A percentile compares a stretch with the other conserved stretches of the same genome.
phyloP scores from a whole-genome alignment of 2,113 vertebrate species.

The Ivindomyrus marchei region DNA sequence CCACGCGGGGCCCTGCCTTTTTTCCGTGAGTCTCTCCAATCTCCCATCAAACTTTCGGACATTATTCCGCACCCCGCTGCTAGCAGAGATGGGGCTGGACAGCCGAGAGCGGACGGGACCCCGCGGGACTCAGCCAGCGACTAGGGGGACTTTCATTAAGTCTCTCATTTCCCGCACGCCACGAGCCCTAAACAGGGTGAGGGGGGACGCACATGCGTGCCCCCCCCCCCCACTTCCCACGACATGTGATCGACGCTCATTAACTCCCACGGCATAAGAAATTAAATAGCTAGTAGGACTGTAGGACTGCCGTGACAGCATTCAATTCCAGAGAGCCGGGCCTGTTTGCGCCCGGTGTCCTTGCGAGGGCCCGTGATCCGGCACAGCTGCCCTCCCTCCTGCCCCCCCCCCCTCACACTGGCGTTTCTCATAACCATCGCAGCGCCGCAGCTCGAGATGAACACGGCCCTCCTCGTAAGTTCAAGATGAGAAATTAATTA shows the following conservation, averaged over 20 bases:
- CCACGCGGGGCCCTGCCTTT: not conserved
- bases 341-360: not conserved
- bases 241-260: not conserved
- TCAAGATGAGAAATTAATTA: slow-evolving; percentile 29
- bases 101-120: not conserved
- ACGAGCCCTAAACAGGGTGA: not conserved
- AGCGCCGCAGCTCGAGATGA: slow-evolving; percentile 4
- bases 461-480: slow-evolving; percentile 11
- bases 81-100: not conserved
- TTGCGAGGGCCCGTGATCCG: not conserved
- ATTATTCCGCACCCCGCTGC: slow-evolving; percentile 14
- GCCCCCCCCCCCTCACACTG: not conserved
- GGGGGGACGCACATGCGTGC: not conserved
- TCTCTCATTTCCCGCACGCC: slow-evolving; percentile 17
- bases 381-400: not conserved
- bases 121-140: not conserved
- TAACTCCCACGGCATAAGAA: slow-evolving; percentile 15
- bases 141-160: slow-evolving; percentile 17
- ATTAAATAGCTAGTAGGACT: slow-evolving; percentile 7
- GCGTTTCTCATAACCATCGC: slow-evolving; percentile 12
- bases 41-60: slow-evolving; percentile 9
- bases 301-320: not conserved
- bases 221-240: not conserved
- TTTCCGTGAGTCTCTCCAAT: not conserved
- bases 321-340: slow-evolving; percentile 13